Conservation (phyloP, 2,113 vertebrate genomes). For the Calyptomena viridis region DNA sequence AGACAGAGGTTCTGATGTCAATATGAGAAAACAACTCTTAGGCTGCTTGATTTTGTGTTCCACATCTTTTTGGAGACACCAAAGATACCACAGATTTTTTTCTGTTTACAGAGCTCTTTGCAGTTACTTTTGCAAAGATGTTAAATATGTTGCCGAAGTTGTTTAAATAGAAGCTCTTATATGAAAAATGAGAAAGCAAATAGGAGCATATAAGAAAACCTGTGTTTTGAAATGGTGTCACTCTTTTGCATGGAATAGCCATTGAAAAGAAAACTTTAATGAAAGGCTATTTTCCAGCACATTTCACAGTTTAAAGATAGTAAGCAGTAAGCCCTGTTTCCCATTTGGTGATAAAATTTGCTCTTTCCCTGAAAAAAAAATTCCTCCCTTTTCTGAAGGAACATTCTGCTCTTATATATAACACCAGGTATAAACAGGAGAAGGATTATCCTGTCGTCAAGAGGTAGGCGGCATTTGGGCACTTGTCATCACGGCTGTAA, state of each 20-base stretch:
- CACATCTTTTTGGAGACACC: neutral
- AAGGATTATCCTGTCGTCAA: neutral
- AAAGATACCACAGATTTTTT: neutral
- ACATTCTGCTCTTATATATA: neutral
- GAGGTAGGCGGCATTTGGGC: neutral
- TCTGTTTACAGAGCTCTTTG: neutral
- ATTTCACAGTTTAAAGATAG: slow-evolving; percentile 10
- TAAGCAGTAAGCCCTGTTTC: slow-evolving; percentile 6
- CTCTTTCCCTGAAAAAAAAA: neutral
- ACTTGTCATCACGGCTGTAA: neutral
- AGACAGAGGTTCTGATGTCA: neutral
- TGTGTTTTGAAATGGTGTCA: slow-evolving; percentile 38
- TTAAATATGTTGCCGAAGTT: neutral
- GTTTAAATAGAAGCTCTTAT: slow-evolving; percentile 11
- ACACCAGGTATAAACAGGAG: neutral
- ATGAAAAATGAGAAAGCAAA: slow-evolving; percentile 24
- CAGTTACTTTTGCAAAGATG: neutral
- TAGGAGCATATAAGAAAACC: neutral
- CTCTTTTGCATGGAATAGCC: neutral
- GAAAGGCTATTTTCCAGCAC: slow-evolving; percentile 9
- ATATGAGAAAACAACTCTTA: neutral
- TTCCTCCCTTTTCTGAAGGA: neutral
- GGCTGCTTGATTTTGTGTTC: neutral
- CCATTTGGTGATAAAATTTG: slow-evolving; percentile 7
- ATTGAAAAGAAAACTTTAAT: slow-evolving; percentile 17